Evolutionary conservation across 2,888 invertebrate genomes (phyloP).

Genomic region (Acleris literana): DNA sequence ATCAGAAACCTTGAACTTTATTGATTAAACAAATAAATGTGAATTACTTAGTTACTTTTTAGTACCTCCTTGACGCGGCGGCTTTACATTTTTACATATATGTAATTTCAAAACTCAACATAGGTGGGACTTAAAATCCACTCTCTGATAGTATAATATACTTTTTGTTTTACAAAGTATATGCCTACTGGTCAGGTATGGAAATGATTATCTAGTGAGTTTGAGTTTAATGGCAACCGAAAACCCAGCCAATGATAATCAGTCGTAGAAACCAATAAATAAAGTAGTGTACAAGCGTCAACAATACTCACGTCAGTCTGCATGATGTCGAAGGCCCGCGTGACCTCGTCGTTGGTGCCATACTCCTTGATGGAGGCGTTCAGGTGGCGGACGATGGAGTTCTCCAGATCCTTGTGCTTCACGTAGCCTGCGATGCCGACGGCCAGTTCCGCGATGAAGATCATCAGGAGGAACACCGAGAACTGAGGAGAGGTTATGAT

Average conservation of each 20-base stretch:
- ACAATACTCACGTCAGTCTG: conserved; percentile 91
- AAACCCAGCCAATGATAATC: background rate
- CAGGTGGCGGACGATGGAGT: conserved; percentile 87
- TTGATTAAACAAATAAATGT: too few species aligned
- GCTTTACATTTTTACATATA: too few species aligned
- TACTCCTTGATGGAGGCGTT: conserved; percentile 89
- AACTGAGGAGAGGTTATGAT: conserved; percentile 83
- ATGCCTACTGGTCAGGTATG: too few species aligned
- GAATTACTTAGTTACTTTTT: too few species aligned
- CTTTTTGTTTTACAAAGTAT: too few species aligned
- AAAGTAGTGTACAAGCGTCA: background rate
- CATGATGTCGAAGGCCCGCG: conserved; percentile 91
- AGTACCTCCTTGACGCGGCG: too few species aligned
- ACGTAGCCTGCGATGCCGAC: conserved; percentile 93
- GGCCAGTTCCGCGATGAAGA: conserved; percentile 92
- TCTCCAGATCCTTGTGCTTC: conserved; percentile 87
- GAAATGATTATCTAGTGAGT: too few species aligned
- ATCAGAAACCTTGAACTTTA: too few species aligned
- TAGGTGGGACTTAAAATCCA: too few species aligned
- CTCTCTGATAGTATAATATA: too few species aligned
- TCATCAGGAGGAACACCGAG: conserved; percentile 88
- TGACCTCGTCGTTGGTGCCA: conserved; percentile 84
- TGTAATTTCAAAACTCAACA: too few species aligned
- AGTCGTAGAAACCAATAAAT: background rate
- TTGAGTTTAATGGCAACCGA: too few species aligned